Evolutionary conservation across 2,888 invertebrate species (phyloP).

Genomic region (Lithophane ornitopus): DNA sequence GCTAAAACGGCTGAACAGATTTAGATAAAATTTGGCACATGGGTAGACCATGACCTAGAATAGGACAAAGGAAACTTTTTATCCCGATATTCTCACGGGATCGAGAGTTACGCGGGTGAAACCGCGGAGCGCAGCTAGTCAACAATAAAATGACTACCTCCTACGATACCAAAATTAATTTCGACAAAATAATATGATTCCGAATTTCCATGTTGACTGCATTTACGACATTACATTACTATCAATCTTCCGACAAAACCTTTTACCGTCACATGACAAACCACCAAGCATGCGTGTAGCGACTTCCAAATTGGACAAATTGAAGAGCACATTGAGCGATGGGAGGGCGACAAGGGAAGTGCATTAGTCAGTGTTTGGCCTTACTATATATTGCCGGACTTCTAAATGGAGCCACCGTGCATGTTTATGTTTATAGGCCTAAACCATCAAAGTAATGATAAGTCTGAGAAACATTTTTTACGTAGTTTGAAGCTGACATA

Average conservation of each 20-base stretch:
- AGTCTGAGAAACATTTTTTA: no score
- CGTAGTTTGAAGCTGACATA: no score
- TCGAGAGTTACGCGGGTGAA: no score
- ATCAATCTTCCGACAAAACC: slow-evolving; percentile 52
- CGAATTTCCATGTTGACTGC: not conserved
- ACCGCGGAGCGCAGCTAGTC: no score
- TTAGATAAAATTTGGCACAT: no score
- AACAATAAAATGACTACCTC: not conserved
- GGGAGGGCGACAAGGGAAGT: slow-evolving; percentile 65
- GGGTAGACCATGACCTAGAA: no score
- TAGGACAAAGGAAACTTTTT: no score
- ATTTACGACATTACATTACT: slow-evolving; percentile 15
- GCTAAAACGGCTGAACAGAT: no score
- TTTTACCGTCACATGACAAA: slow-evolving; percentile 46
- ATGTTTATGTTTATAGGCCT: no score
- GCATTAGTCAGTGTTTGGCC: slow-evolving; percentile 67
- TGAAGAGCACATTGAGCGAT: slow-evolving; percentile 65
- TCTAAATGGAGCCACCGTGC: no score
- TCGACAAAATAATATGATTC: not conserved
- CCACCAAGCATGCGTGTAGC: slow-evolving; percentile 41
- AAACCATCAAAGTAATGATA: no score
- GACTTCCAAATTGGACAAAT: slow-evolving; percentile 57
- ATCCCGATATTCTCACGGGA: no score
- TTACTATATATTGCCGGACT: slow-evolving; percentile 32
- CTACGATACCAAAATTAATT: not conserved